Evolutionary conservation across 2,888 invertebrate species (phyloP).

Genomic region (Falcaria lacertinaria): DNA sequence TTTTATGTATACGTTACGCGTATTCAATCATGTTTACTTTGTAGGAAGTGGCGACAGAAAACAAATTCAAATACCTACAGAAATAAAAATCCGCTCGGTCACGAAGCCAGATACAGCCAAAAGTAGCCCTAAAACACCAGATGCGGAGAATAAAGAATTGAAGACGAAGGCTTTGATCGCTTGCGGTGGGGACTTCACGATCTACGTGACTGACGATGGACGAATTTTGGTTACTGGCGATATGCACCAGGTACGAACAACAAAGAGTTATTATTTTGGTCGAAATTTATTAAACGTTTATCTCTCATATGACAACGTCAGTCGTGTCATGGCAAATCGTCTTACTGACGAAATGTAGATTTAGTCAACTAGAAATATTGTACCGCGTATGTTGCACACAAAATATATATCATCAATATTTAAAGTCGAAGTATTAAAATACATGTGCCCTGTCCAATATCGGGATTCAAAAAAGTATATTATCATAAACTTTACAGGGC

Average conservation of each 20-base stretch:
- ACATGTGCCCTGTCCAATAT: no score
- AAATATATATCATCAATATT: no score
- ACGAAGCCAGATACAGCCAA: conserved; percentile 40
- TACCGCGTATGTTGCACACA: no score
- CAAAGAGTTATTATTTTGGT: no score
- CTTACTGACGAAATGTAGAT: no score
- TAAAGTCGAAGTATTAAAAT: no score
- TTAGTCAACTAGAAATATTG: no score
- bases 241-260: conserved; percentile 62
- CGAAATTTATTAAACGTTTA: no score
- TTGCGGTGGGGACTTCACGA: conserved; percentile 89
- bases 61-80: conserved; percentile 78
- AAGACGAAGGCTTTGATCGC: conserved; percentile 67
- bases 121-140: conserved; percentile 34
- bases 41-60: conserved; percentile 82
- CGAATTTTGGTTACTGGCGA: conserved; percentile 88
- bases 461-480: no score
- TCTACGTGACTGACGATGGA: conserved; percentile 83
- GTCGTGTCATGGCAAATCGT: no score
- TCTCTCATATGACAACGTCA: no score
- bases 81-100: conserved; percentile 66
- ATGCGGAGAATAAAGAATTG: conserved; percentile 34
- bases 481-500: conserved; percentile 67
- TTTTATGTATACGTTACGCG: no score
- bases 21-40: background rate